A percentile compares a stretch with the other conserved stretches of the same genome.
Conservation (phyloP, 2,888 invertebrate species). For the Thysanoteuthis rhombus region DNA sequence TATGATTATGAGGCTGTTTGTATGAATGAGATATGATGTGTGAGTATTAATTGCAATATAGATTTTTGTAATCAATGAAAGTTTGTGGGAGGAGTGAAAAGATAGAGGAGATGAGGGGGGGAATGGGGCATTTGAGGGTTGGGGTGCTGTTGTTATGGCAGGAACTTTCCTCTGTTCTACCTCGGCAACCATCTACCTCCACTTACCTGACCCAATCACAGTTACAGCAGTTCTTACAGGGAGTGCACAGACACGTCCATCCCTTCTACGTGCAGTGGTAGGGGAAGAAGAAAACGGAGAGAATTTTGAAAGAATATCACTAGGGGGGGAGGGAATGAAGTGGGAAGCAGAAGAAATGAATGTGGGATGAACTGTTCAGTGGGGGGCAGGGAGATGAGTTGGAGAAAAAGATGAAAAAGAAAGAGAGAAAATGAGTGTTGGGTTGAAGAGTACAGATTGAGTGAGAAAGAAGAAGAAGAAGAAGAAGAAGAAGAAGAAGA, state of each 20-base stretch:
- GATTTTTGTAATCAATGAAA: background rate
- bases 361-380: background rate
- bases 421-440: background rate
- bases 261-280: background rate
- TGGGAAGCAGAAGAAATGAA: background rate
- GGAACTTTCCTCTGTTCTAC: background rate
- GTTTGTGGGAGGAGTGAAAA: background rate
- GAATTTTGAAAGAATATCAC: no score
- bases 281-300: background rate
- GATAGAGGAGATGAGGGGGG: background rate
- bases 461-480: background rate
- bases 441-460: background rate
- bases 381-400: background rate
- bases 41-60: conserved; percentile 12
- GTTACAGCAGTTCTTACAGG: background rate
- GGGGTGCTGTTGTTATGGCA: background rate
- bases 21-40: background rate
- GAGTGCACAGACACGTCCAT: background rate
- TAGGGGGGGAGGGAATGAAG: background rate
- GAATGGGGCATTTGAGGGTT: background rate
- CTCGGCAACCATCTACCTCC: background rate
- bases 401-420: background rate
- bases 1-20: background rate
- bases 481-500: background rate
- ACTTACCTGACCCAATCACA: background rate